phyloP scores from a whole-genome alignment of 1,140 invertebrate genomes.

The Trichonephila clavipes region DNA sequence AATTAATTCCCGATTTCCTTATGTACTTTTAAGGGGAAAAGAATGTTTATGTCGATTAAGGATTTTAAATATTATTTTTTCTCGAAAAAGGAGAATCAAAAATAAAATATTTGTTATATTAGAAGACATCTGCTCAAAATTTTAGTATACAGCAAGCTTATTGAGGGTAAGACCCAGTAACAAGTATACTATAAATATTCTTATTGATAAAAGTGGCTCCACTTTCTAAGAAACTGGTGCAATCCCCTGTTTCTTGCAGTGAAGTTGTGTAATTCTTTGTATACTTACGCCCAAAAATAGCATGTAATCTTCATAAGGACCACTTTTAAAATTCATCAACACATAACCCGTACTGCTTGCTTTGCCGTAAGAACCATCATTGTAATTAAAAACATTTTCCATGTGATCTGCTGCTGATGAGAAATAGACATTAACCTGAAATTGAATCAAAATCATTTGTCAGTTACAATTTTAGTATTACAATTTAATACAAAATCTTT shows the following conservation, averaged over 20 bases:
- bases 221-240: too few relatives aligned
- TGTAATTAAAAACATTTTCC: slow-evolving; percentile 18
- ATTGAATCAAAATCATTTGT: not conserved
- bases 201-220: not conserved
- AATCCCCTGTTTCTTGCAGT: not conserved
- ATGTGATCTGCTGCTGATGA: too few relatives aligned
- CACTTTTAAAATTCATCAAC: not conserved
- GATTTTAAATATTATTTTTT: too few relatives aligned
- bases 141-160: too few relatives aligned
- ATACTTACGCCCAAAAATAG: not conserved
- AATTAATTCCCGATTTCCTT: too few relatives aligned
- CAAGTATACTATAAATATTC: too few relatives aligned
- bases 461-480: not conserved
- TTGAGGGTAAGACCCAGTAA: too few relatives aligned
- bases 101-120: too few relatives aligned
- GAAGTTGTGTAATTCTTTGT: not conserved
- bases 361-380: not conserved
- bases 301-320: not conserved
- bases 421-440: not conserved
- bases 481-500: not conserved
- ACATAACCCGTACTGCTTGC: not conserved
- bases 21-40: too few relatives aligned
- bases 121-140: too few relatives aligned
- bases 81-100: too few relatives aligned
- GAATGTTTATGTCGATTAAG: too few relatives aligned